phyloP scores from a whole-genome alignment of 2,888 invertebrate species.

The Brassicogethes aeneus region DNA sequence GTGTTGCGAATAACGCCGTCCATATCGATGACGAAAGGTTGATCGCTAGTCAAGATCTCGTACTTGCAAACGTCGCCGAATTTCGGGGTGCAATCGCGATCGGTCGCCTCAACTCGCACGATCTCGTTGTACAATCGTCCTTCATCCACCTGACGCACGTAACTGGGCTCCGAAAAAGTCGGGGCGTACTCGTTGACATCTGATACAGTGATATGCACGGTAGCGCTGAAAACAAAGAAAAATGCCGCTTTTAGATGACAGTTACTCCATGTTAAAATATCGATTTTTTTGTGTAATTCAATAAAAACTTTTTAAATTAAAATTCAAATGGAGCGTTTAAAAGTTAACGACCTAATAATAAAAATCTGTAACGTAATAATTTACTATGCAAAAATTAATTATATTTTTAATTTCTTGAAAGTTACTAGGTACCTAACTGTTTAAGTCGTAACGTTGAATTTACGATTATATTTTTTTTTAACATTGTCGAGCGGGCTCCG shows the following conservation, averaged over 20 bases:
- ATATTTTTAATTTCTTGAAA: no score
- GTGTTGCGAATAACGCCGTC: constrained; percentile 75
- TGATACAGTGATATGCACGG: constrained; percentile 88
- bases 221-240: constrained; percentile 54
- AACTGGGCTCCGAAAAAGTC: constrained; percentile 82
- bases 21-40: constrained; percentile 85
- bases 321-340: no score
- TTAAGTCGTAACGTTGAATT: no score
- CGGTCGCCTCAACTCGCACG: constrained; percentile 83
- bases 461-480: no score
- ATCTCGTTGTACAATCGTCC: constrained; percentile 85
- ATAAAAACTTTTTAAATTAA: no score
- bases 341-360: no score
- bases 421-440: no score
- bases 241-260: not conserved
- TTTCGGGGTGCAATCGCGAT: constrained; percentile 90
- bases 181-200: constrained; percentile 96
- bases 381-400: no score
- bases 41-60: constrained; percentile 86
- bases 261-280: no score
- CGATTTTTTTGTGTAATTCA: no score
- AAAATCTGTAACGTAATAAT: no score
- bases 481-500: no score
- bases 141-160: constrained; percentile 85
- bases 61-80: constrained; percentile 97